Evolutionary conservation across 2,113 vertebrate species (phyloP), one percentile per base, ranked within the genome.

Genomic region (Glaucidium brasilianum): DNA sequence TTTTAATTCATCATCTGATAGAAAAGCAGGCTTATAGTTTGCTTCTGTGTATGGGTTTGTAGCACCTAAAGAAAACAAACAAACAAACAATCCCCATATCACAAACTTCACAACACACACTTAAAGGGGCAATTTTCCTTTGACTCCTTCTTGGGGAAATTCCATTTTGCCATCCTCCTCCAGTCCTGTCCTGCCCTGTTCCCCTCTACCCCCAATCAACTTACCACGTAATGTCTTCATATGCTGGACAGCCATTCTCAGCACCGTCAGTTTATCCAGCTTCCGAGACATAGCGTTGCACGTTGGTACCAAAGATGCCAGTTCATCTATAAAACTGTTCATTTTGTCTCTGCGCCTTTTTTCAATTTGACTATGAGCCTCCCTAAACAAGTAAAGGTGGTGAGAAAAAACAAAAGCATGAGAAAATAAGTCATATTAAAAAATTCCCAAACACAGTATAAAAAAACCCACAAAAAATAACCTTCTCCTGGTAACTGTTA

Each of bases 241-340:
- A 93, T 99, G 99, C 96, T 99, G 99, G 39, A 99, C 99, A 6
- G 99, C 99, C 99, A 99, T 99, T 83, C 99, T 98, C 50, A 99
- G 98, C 27, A 99, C 99, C 0, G 99, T 99, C 29, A 99, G 99
- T 92, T 99, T 99, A 96, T 99, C 99, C 81, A 99, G 97, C 89
- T 99, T 99, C 84, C 99, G 98, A 60, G 99, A 99, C 99, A 99
- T 99, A 23, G 99, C 99, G 3, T 99, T 99, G 90, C 99, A 99
- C 0, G 99, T 99, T 60, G 99, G 99, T 64, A 99, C 99, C 96
- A 99, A 96, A 8, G 99, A 99, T 6, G 99, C 99, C 97, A 99
- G 98, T 83, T 99, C 99, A 7, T 99, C 99, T 35, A 99, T 99
- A 94, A 99, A 99, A 85, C 99, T 99, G 98, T 99, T 99, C 99